Conservation (phyloP, 37 sponge, comb jelly and placozoan genomes). For the Aphrocallistes beatrix region DNA sequence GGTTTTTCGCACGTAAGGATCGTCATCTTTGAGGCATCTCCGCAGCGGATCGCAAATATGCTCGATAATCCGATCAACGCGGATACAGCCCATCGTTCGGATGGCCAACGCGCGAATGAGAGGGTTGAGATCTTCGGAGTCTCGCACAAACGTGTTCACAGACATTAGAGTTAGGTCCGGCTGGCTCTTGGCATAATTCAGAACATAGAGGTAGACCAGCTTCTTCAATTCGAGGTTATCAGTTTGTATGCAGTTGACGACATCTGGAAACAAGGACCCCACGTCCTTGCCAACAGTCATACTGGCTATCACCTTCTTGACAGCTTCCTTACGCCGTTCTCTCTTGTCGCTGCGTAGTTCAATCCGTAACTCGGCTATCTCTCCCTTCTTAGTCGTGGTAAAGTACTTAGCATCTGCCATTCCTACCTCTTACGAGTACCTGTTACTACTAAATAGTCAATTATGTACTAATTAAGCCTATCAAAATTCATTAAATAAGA, state of each 20-base stretch:
- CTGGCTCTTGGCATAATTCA: constrained; percentile 98
- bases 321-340: constrained; percentile 88
- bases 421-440: constrained; percentile 8
- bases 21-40: constrained; percentile 95
- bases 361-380: constrained; percentile 86
- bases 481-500: no score
- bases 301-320: constrained; percentile 97
- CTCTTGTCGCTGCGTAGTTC: constrained; percentile 91
- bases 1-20: constrained; percentile 97
- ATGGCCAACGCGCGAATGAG: constrained; percentile 88
- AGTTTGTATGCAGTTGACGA: constrained; percentile 97
- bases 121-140: constrained; percentile 86
- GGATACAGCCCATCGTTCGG: constrained; percentile 90
- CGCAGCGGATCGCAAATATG: constrained; percentile 88
- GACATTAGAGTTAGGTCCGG: constrained; percentile 92
- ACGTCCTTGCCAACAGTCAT: constrained; percentile 99
- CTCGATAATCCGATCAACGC: constrained; percentile 94
- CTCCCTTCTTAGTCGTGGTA: constrained; percentile 97
- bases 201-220: constrained; percentile 93
- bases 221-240: constrained; percentile 98
- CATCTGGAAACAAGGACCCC: constrained; percentile 90
- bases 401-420: constrained; percentile 97
- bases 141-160: constrained; percentile 93
- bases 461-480: no score
- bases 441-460: no score